Percentiles rank a stretch among this genome's conserved stretches.
phyloP scores from a whole-genome alignment of 2,113 vertebrate species.

The Chauna torquata region DNA sequence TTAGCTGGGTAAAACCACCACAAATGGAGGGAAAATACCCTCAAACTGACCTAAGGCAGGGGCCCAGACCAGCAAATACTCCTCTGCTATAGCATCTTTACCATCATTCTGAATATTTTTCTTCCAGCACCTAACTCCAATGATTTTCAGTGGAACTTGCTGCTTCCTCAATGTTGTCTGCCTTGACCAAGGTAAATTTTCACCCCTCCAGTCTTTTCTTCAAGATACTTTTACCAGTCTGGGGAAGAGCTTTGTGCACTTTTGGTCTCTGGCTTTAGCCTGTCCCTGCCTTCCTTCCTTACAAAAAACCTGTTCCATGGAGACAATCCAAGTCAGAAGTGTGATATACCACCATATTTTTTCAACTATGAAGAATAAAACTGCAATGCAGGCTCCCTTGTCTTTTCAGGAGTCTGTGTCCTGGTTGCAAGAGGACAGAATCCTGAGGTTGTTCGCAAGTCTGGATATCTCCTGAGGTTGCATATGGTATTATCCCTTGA shows the following conservation, averaged over 20 bases:
- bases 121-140: neutral
- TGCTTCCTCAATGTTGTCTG: neutral
- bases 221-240: neutral
- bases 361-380: neutral
- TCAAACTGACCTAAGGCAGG: neutral
- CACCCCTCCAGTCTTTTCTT: neutral
- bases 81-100: neutral
- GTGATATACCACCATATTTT: neutral
- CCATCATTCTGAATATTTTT: neutral
- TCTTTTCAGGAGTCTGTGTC: neutral
- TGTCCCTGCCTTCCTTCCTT: neutral
- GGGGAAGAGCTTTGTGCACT: neutral
- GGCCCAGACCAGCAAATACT: too few relatives aligned
- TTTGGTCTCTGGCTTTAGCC: neutral
- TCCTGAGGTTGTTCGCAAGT: neutral
- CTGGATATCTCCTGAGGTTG: accelerated
- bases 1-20: too few relatives aligned
- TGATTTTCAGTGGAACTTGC: neutral
- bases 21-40: too few relatives aligned
- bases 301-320: neutral
- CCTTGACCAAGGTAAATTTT: neutral
- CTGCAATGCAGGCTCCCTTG: neutral
- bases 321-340: neutral
- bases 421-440: neutral
- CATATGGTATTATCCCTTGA: neutral